Conservation (phyloP, 1,140 invertebrate species). For the Drosophila kepulauana region DNA sequence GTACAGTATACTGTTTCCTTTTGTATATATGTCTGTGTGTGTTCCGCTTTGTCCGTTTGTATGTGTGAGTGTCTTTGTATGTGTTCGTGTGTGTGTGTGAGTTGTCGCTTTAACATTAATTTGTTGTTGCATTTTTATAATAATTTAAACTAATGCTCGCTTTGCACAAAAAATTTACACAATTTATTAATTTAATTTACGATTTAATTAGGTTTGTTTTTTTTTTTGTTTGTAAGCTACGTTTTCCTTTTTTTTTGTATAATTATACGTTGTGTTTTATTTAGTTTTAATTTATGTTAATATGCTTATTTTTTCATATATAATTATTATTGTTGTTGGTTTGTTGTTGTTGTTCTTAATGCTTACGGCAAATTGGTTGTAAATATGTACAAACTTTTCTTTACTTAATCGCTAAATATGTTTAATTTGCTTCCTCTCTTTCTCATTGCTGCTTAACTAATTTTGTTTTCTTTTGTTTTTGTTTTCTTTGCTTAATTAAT, state of each 20-base stretch:
- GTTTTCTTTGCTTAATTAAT: conserved; percentile 30
- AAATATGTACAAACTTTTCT: conserved; percentile 79
- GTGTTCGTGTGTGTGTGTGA: conserved; percentile 39
- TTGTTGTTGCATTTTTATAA: conserved; percentile 52
- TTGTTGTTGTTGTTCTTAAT: conserved; percentile 56
- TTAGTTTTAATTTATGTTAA: conserved; percentile 34
- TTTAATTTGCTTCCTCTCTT: conserved; percentile 18
- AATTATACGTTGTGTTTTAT: conserved; percentile 16
- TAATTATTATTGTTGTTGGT: conserved; percentile 34
- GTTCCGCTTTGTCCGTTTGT: conserved; percentile 44
- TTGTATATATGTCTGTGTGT: conserved; percentile 51
- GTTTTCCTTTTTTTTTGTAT: conserved; percentile 24
- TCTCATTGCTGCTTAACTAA: conserved; percentile 7
- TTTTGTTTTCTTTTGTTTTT: conserved; percentile 35
- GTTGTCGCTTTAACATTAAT: conserved; percentile 49
- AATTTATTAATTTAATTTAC: conserved; percentile 81
- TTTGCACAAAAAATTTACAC: conserved; percentile 80
- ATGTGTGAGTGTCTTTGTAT: conserved; percentile 42
- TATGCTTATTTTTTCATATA: conserved; percentile 28
- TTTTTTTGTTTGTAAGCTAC: conserved; percentile 19
- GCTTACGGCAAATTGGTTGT: conserved; percentile 71
- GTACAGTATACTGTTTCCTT: conserved; percentile 73
- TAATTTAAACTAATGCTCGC: conserved; percentile 80
- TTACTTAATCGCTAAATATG: conserved; percentile 65
- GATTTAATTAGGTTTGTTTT: conserved; percentile 57